A percentile compares a stretch with the other conserved stretches of the same genome.
Conservation (phyloP, 2,113 vertebrate genomes). For the Hemibagrus wyckioides region DNA sequence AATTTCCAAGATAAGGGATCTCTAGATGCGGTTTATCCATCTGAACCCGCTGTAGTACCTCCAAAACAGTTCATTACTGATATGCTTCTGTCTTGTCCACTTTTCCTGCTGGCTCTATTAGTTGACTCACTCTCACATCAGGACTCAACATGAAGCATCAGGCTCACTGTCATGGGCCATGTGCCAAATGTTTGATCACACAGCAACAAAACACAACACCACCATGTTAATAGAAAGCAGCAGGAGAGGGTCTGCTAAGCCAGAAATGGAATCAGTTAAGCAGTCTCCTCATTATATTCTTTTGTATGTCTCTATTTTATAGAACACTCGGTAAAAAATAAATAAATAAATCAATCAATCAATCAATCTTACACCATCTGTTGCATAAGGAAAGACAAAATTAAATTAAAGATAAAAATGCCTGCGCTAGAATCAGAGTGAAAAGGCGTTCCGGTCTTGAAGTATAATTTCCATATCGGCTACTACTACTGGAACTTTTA, state of each 20-base stretch:
- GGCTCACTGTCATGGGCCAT: neutral
- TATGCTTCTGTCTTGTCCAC: neutral
- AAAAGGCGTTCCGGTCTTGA: neutral
- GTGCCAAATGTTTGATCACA: constrained; percentile 5
- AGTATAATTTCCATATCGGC: neutral
- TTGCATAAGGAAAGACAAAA: constrained; percentile 40
- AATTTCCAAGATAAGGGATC: neutral
- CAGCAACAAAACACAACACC: constrained; percentile 11
- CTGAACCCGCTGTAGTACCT: neutral
- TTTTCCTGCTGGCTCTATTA: neutral
- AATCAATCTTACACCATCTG: constrained; percentile 44
- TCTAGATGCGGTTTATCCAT: neutral
- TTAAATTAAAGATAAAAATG: neutral
- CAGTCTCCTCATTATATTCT: neutral
- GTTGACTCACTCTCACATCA: constrained; percentile 1
- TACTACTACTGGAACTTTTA: neutral
- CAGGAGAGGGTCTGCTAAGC: neutral
- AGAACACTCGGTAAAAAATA: neutral
- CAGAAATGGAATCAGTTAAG: neutral
- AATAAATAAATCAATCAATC: too few species aligned
- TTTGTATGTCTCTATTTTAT: neutral
- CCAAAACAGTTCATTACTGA: constrained; percentile 1
- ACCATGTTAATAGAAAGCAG: neutral
- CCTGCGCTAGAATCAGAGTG: neutral
- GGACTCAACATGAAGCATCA: constrained; percentile 8